These are phyloP conservation scores for Anniella stebbinsi DNA, from an alignment of 2,797 vertebrate species.

Conservation along the genomic window DNA sequence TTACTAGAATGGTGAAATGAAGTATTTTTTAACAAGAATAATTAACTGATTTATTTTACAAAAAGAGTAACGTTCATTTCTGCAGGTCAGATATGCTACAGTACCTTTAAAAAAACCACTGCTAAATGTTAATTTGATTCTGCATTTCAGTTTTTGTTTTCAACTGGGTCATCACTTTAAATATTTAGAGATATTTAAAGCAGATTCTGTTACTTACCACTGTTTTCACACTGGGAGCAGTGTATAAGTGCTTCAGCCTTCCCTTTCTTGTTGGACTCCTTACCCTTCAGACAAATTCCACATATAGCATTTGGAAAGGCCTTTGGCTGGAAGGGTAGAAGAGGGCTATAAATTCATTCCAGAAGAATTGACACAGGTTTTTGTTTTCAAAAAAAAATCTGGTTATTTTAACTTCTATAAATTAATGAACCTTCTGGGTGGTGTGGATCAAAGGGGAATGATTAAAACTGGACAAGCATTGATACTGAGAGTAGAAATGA, in stretches of 20 bases:
- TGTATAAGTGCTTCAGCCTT: slow-evolving; percentile 97
- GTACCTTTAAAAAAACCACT: slow-evolving; percentile 21
- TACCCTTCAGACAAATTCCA: slow-evolving; percentile 99
- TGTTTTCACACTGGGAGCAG: slow-evolving; percentile 99
- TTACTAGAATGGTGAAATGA: slow-evolving; percentile 65
- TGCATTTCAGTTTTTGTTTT: background rate
- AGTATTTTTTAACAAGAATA: background rate
- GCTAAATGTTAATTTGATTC: slow-evolving; percentile 20
- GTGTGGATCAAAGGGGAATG: slow-evolving; percentile 34
- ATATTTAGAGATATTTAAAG: slow-evolving; percentile 55
- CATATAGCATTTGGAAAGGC: slow-evolving; percentile 99
- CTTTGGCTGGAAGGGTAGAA: slow-evolving; percentile 99
- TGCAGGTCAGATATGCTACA: background rate
- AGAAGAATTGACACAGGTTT: slow-evolving; percentile 78
- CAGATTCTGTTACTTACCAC: slow-evolving; percentile 87
- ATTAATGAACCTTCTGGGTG: slow-evolving; percentile 42
- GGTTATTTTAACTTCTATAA: slow-evolving; percentile 59
- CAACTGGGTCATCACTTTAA: slow-evolving; percentile 15
- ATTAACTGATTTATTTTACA: slow-evolving; percentile 9
- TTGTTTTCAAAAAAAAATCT: slow-evolving; percentile 38
- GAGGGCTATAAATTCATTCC: slow-evolving; percentile 94
- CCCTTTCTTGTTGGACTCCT: slow-evolving; percentile 98
- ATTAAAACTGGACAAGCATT: slow-evolving; percentile 4
- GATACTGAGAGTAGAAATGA: slow-evolving; percentile 7
- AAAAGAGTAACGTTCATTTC: background rate